These are phyloP conservation scores for Rotaria magnacalcarata DNA, from an alignment of 2,888 invertebrate genomes.

Conservation along the genomic window DNA sequence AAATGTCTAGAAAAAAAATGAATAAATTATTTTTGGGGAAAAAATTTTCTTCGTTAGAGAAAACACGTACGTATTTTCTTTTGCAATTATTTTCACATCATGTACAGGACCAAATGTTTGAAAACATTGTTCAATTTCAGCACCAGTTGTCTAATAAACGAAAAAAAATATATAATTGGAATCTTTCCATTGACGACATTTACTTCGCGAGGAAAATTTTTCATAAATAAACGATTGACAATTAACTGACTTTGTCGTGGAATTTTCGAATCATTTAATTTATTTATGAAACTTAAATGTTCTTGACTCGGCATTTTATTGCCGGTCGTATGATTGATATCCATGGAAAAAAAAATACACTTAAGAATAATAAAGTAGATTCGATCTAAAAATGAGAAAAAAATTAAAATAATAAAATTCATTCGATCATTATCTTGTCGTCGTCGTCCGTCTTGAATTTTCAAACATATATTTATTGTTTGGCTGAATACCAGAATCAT, in stretches of 20 bases:
- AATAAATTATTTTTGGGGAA: too few relatives aligned
- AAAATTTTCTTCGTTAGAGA: too few relatives aligned
- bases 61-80: neutral
- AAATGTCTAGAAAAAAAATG: neutral
- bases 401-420: neutral
- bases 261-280: slow-evolving; percentile 23
- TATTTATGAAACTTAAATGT: slow-evolving; percentile 11
- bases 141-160: neutral
- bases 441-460: slow-evolving; percentile 8
- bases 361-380: neutral
- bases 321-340: neutral
- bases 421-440: neutral
- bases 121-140: neutral
- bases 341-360: neutral
- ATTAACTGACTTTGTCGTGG: slow-evolving; percentile 4
- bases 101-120: slow-evolving; percentile 3
- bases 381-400: neutral
- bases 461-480: slow-evolving; percentile 4
- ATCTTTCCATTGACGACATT: neutral
- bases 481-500: slow-evolving; percentile 10
- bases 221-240: slow-evolving; percentile 19
- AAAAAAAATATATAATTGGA: neutral
- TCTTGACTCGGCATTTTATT: slow-evolving; percentile 26
- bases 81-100: slow-evolving; percentile 35
- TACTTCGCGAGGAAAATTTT: slow-evolving; percentile 29